These are phyloP conservation scores for Malurus splendens DNA, from an alignment of 2,797 vertebrate genomes.

Conservation along the genomic window DNA sequence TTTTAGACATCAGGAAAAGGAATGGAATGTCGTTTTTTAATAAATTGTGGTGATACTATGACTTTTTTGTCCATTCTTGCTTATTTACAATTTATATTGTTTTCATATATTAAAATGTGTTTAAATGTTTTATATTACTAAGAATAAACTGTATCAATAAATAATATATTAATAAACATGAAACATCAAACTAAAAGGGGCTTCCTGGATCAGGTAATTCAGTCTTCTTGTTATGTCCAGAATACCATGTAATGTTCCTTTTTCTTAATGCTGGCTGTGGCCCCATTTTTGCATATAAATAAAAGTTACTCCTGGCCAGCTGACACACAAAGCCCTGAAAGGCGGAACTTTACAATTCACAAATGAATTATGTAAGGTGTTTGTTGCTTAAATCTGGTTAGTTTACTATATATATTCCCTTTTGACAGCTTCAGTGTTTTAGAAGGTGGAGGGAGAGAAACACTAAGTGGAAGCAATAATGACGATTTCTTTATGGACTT, in stretches of 20 bases:
- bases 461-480: not conserved
- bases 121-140: not conserved
- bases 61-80: not conserved
- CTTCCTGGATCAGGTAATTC: not conserved
- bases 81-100: not conserved
- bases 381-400: not conserved
- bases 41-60: not conserved
- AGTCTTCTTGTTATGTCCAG: not conserved
- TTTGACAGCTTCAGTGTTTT: not conserved
- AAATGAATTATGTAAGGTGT: not conserved
- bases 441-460: accelerated
- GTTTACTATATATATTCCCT: not conserved
- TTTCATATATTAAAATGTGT: not conserved
- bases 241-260: not conserved
- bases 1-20: not conserved
- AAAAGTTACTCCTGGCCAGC: not conserved
- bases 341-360: not conserved
- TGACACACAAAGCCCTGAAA: not conserved
- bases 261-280: not conserved
- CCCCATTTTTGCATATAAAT: not conserved
- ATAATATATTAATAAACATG: not conserved
- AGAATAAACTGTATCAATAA: not conserved
- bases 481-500: not conserved
- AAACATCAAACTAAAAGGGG: not conserved
- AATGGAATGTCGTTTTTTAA: not conserved